These are phyloP conservation scores for Egretta garzetta DNA, from an alignment of 2,113 vertebrate species.

Conservation along the genomic window DNA sequence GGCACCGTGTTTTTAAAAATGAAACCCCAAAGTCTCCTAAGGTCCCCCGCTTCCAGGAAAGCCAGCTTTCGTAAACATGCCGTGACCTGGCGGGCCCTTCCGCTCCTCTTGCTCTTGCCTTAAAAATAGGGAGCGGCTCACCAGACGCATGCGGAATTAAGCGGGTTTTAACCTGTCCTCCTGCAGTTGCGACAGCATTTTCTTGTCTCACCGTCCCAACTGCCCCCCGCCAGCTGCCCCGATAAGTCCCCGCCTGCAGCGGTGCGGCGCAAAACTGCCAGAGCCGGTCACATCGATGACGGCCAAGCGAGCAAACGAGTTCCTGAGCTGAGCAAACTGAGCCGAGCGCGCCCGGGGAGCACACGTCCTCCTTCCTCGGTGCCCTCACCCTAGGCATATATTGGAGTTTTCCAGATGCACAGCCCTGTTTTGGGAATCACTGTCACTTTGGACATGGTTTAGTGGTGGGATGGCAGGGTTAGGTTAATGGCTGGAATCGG, in stretches of 20 bases:
- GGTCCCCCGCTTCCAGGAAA: not conserved
- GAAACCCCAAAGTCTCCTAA: not conserved
- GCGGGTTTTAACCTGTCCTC: not conserved
- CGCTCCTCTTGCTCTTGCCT: not conserved
- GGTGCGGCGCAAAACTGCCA: rapidly evolving
- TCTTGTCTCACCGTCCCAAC: rapidly evolving
- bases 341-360: too few species aligned
- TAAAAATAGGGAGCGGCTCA: not conserved
- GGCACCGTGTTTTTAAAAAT: not conserved
- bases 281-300: not conserved
- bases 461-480: too few species aligned
- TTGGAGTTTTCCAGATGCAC: not conserved
- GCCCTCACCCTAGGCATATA: rapidly evolving
- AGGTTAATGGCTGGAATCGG: too few species aligned
- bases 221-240: rapidly evolving
- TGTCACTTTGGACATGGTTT: too few species aligned
- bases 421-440: not conserved
- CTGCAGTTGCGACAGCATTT: not conserved
- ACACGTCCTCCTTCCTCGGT: rapidly evolving
- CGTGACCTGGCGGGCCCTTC: not conserved
- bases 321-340: not conserved
- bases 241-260: not conserved
- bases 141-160: not conserved
- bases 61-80: not conserved
- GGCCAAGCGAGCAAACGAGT: not conserved